These are phyloP conservation scores for Monomorium pharaonis DNA, from an alignment of 1,140 invertebrate genomes.

Conservation along the genomic window DNA sequence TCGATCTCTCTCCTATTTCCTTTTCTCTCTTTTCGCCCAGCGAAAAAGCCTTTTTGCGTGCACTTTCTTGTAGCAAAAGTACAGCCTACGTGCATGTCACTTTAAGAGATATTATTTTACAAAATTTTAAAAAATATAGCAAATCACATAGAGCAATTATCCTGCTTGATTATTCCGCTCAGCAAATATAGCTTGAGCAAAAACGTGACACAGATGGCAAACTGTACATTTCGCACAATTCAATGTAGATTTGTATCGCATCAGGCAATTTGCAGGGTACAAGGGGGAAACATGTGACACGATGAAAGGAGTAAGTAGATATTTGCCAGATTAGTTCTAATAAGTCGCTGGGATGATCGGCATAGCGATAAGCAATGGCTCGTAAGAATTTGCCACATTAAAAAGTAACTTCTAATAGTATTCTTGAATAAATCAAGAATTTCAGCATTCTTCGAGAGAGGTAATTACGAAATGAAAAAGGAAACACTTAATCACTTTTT, in stretches of 20 bases:
- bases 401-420: conserved; percentile 15
- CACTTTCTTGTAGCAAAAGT: conserved; percentile 30
- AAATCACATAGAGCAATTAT: neutral
- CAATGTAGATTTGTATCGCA: conserved; percentile 21
- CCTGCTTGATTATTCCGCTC: neutral
- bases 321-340: conserved; percentile 37
- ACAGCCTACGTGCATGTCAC: neutral
- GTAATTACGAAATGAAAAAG: conserved; percentile 7
- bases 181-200: neutral
- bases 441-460: neutral
- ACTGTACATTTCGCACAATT: neutral
- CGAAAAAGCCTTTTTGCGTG: conserved; percentile 54
- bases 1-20: conserved; percentile 28
- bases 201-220: neutral
- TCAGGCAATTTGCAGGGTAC: conserved; percentile 12
- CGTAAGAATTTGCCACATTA: conserved; percentile 35
- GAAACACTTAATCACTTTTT: neutral
- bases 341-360: conserved; percentile 7
- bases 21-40: conserved; percentile 9
- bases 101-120: neutral
- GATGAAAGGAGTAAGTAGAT: neutral
- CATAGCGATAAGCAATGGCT: conserved; percentile 40
- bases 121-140: neutral
- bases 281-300: neutral
- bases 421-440: conserved; percentile 19